Base-by-base conservation (phyloP, 2,888 invertebrate genomes). In the Dynastes tityus region DNA sequence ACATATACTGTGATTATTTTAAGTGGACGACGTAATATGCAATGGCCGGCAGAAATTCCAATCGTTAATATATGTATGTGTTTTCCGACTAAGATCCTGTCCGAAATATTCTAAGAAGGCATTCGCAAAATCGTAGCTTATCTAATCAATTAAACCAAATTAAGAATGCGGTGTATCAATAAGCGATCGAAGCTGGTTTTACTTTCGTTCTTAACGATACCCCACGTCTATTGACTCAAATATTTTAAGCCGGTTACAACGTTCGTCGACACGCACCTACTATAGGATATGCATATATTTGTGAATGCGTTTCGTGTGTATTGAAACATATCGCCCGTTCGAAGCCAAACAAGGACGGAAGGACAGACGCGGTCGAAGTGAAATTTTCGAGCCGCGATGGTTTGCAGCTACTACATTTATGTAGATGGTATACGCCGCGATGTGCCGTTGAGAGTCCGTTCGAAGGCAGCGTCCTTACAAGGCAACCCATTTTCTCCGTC, bases 401-500 rank as follows among this genome's bases (percentile, higher is more conserved):
- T 16, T 63, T 11, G 63, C 45, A 40, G n/a, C 11, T 40, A n/a
- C 16, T n/a, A n/a, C 40, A 37, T 37, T 22, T 45, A 45, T 51
- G 40, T 8, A 22, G 22, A 22, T 22, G 22, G 22, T 22, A 22
- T 22, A 13, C 11, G 40, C 67, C 22, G 22, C 3, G 61, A 9
- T 27, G 63, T 63, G 27, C 63, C 29, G 63, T 63, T 29, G 9
- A 13, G 13, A 8, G 11, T 16, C 49, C 9, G 67, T 11, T 49
- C 53, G 29, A 53, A 71, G 29, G 63, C 11, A 22, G 76, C 82
- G 83, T 80, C 83, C 83, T 83, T 83, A 83, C 82, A 82, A 83
- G 81, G 83, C 81, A 81, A 79, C 79, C 80, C 74, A 79, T 81
- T 82, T 81, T 81, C 79, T 81, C 80, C 80, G 81, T 80, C 80